phyloP scores from a whole-genome alignment of 2,797 vertebrate species.

The Gambelia wislizenii region DNA sequence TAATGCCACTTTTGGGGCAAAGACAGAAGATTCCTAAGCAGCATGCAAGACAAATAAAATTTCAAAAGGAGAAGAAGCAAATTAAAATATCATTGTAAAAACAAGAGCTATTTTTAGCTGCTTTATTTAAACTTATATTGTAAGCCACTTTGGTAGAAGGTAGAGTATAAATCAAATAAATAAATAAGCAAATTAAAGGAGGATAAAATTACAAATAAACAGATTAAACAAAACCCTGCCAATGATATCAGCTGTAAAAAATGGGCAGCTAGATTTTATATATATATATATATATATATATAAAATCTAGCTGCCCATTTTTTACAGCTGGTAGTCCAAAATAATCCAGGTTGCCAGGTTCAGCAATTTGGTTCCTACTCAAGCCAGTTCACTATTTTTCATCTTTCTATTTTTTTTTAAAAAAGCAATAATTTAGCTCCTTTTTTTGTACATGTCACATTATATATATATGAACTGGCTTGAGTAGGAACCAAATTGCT shows the following conservation, averaged over 20 bases:
- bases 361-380: not conserved
- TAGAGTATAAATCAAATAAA: not conserved
- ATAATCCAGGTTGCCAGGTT: not conserved
- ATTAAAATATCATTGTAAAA: too few relatives aligned
- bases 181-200: not conserved
- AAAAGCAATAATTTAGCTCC: too few relatives aligned
- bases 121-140: too few relatives aligned
- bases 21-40: not conserved
- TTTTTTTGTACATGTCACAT: too few relatives aligned
- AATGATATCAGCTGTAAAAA: not conserved
- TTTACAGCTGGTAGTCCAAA: not conserved
- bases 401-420: too few relatives aligned
- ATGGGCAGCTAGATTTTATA: not conserved
- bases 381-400: not conserved
- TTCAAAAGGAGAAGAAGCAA: too few relatives aligned
- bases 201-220: not conserved
- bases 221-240: not conserved
- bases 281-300: too few relatives aligned
- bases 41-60: not conserved
- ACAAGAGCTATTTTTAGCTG: too few relatives aligned
- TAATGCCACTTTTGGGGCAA: not conserved
- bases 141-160: too few relatives aligned
- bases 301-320: not conserved
- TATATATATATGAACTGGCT: not conserved
- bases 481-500: not conserved